Evolutionary conservation across 2,888 invertebrate genomes (phyloP).

Genomic region (Drosophila paramelanica): DNA sequence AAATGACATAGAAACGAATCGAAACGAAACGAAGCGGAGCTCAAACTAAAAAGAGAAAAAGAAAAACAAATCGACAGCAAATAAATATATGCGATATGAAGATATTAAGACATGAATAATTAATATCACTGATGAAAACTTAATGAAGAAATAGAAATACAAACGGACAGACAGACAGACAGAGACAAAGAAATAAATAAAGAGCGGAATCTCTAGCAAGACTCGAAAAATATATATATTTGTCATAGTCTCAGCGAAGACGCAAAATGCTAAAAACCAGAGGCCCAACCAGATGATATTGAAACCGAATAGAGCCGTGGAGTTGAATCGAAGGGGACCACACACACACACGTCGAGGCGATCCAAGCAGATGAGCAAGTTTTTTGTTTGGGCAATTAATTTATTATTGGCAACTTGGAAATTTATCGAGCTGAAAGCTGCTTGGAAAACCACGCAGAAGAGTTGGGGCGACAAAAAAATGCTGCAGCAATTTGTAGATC

Average conservation of each 20-base stretch:
- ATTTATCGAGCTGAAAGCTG: slow-evolving; percentile 63
- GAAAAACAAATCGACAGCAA: slow-evolving; percentile 51
- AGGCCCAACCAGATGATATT: slow-evolving; percentile 46
- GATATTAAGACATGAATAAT: slow-evolving; percentile 82
- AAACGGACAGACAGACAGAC: slow-evolving; percentile 20
- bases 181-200: slow-evolving; percentile 41
- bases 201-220: slow-evolving; percentile 60
- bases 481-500: slow-evolving; percentile 74
- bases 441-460: slow-evolving; percentile 28
- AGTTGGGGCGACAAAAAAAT: slow-evolving; percentile 43
- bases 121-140: slow-evolving; percentile 82
- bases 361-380: slow-evolving; percentile 37
- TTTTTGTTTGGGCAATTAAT: slow-evolving; percentile 71
- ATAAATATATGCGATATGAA: slow-evolving; percentile 72
- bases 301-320: slow-evolving; percentile 12
- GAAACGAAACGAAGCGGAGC: slow-evolving; percentile 54
- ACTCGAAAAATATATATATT: slow-evolving; percentile 73
- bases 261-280: slow-evolving; percentile 72
- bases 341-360: slow-evolving; percentile 3
- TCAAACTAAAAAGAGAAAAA: slow-evolving; percentile 15
- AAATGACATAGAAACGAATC: slow-evolving; percentile 66
- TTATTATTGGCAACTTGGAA: slow-evolving; percentile 75
- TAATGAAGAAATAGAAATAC: slow-evolving; percentile 79
- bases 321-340: slow-evolving; percentile 22
- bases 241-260: slow-evolving; percentile 77